Conservation (phyloP, 2,113 vertebrate species). For the Petrocephalus microphthalmus region DNA sequence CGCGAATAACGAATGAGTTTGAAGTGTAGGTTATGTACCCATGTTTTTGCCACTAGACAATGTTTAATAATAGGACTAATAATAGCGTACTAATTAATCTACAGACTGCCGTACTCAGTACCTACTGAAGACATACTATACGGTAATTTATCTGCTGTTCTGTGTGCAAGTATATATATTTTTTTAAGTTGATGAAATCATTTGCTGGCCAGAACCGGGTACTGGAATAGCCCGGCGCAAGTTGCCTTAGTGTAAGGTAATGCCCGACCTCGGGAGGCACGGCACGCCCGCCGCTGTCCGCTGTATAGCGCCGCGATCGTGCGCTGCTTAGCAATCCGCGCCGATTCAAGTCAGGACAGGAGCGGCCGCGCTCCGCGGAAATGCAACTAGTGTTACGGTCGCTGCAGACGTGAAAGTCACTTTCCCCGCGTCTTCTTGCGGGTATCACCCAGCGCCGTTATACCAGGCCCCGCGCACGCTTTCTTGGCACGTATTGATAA, state of each 20-base stretch:
- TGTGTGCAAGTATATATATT: not conserved
- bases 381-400: not conserved
- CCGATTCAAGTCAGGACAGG: slow-evolving; percentile 9
- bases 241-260: not conserved
- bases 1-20: not conserved
- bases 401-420: not conserved
- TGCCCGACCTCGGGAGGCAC: not conserved
- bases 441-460: not conserved
- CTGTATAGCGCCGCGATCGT: not conserved
- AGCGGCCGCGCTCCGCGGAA: not conserved
- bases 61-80: not conserved
- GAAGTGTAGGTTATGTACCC: not conserved
- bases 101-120: not conserved
- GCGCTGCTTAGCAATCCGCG: not conserved
- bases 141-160: not conserved
- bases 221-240: not conserved
- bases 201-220: not conserved
- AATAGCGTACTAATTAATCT: not conserved
- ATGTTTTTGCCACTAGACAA: not conserved
- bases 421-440: not conserved
- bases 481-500: not conserved
- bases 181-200: not conserved
- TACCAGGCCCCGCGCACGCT: not conserved
- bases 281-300: not conserved
- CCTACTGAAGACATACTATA: not conserved